A percentile compares a stretch with the other conserved stretches of the same genome.
Evolutionary conservation across 2,113 vertebrate genomes (phyloP).

Genomic region (Crotophaga sulcirostris): DNA sequence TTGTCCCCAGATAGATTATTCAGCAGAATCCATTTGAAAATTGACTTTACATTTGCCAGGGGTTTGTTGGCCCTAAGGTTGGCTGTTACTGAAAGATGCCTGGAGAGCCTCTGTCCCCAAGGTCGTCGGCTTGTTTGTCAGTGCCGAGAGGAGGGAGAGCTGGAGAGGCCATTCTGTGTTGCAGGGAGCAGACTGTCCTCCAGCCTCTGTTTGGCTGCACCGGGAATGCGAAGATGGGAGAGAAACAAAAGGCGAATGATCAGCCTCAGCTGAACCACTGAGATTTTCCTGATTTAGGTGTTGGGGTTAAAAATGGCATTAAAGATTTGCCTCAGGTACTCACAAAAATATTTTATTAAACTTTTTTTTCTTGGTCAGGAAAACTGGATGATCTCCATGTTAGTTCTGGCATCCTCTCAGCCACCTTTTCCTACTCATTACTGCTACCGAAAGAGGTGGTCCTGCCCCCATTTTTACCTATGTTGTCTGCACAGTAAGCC

Average conservation of each 20-base stretch:
- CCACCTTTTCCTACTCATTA: neutral
- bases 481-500: accelerated
- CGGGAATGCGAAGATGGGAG: accelerated
- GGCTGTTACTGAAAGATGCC: neutral
- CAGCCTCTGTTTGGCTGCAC: neutral
- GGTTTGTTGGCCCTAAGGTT: neutral
- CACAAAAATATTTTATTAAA: neutral
- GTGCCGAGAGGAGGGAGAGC: neutral
- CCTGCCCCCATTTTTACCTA: neutral
- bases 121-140: neutral
- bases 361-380: neutral
- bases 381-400: neutral
- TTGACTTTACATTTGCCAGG: neutral
- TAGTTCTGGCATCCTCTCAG: neutral
- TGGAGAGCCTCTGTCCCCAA: neutral
- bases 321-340: neutral
- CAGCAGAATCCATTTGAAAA: neutral
- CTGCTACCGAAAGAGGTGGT: neutral
- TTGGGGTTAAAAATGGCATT: neutral
- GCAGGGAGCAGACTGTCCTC: neutral
- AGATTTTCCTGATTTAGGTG: neutral
- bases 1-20: neutral
- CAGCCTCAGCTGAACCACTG: neutral
- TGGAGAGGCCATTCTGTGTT: neutral
- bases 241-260: neutral